Percentiles rank a stretch among this genome's conserved stretches.
phyloP scores from a whole-genome alignment of 2,113 vertebrate species.

The Osmerus mordax region DNA sequence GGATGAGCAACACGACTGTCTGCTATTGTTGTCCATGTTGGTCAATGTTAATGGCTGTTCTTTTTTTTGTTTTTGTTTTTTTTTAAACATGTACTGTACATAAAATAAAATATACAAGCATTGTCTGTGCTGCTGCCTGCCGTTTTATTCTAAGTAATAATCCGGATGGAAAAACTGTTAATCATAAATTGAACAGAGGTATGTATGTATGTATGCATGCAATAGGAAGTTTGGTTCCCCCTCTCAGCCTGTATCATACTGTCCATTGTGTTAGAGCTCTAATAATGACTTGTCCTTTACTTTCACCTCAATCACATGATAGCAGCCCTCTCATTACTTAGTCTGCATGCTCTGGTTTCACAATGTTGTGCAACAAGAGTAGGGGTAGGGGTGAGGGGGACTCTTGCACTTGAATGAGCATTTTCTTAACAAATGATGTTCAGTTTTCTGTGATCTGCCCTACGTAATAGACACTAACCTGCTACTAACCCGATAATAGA shows the following conservation, averaged over 20 bases:
- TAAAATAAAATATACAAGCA: constrained; percentile 82
- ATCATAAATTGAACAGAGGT: background rate
- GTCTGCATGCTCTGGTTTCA: background rate
- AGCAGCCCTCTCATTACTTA: background rate
- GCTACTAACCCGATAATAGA: too few relatives aligned
- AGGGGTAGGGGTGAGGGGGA: too few relatives aligned
- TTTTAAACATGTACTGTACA: constrained; percentile 76
- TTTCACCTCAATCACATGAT: constrained; percentile 19
- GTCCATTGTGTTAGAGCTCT: too few relatives aligned
- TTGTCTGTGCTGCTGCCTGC: constrained; percentile 44
- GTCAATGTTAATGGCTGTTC: constrained; percentile 64
- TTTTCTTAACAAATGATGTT: background rate
- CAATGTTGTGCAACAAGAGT: background rate
- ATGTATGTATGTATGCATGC: background rate
- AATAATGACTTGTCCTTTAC: background rate
- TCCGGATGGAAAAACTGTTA: background rate
- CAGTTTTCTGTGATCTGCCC: background rate
- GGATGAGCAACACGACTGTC: constrained; percentile 57
- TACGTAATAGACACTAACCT: too few relatives aligned
- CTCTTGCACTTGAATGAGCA: background rate
- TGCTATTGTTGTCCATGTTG: constrained; percentile 56
- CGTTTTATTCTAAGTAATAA: constrained; percentile 9
- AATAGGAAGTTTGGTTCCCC: too few relatives aligned
- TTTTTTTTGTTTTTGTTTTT: constrained; percentile 45
- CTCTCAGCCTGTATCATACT: too few relatives aligned